These are phyloP conservation scores for Planococcus citri DNA, from an alignment of 1,140 invertebrate genomes.

Conservation along the genomic window DNA sequence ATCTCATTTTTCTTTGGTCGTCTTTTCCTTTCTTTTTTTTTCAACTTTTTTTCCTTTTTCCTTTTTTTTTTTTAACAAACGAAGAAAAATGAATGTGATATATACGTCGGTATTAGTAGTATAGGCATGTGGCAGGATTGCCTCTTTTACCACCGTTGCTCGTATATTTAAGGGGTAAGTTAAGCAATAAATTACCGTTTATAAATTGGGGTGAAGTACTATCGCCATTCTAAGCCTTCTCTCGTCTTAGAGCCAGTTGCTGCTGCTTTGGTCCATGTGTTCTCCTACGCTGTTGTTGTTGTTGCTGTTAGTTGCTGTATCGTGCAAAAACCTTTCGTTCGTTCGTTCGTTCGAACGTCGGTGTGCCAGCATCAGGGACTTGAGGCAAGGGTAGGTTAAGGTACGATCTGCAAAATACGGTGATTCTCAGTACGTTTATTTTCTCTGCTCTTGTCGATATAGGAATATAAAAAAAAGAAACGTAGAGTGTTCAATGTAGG, in stretches of 20 bases:
- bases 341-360: too few species aligned
- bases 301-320: too few species aligned
- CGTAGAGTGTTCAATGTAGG: too few species aligned
- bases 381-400: too few species aligned
- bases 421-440: too few species aligned
- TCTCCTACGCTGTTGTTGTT: neutral
- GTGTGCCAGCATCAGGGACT: too few species aligned
- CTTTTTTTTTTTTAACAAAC: constrained; percentile 7
- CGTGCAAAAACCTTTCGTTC: too few species aligned
- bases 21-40: neutral
- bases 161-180: constrained; percentile 18
- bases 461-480: too few species aligned
- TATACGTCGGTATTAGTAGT: constrained; percentile 19
- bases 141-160: constrained; percentile 17
- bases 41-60: neutral
- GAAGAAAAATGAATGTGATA: constrained; percentile 20
- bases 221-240: constrained; percentile 11
- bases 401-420: too few species aligned
- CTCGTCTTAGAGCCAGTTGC: constrained; percentile 1
- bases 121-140: constrained; percentile 18
- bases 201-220: constrained; percentile 18
- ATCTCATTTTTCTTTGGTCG: neutral
- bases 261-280: constrained; percentile 5
- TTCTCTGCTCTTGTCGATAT: too few species aligned
- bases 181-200: constrained; percentile 15